These are phyloP conservation scores for Tribolium freemani DNA, from an alignment of 2,888 invertebrate genomes.

Conservation along the genomic window DNA sequence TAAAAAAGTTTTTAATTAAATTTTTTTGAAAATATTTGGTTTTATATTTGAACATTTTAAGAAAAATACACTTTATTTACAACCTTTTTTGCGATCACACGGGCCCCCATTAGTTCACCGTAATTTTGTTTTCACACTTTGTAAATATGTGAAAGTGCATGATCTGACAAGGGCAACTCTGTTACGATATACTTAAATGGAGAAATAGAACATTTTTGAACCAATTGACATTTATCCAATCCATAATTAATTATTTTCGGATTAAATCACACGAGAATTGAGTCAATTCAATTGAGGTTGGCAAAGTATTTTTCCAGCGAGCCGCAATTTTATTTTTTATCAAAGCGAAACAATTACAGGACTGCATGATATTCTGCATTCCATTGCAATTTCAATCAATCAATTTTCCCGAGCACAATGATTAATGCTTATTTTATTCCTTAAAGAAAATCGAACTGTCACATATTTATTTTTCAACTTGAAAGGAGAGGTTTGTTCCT, in stretches of 20 bases:
- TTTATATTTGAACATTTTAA: no score
- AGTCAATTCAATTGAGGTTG: no score
- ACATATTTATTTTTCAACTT: not conserved
- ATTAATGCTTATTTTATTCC: not conserved
- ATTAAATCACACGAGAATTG: not conserved
- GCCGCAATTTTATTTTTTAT: not conserved
- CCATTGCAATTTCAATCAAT: not conserved
- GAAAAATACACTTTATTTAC: no score
- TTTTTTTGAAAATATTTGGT: no score
- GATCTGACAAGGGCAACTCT: not conserved
- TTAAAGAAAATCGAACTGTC: not conserved
- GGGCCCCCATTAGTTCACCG: no score
- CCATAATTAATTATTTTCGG: not conserved
- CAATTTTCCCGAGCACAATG: not conserved
- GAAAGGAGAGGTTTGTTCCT: no score
- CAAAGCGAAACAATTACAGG: not conserved
- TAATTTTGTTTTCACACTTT: not conserved
- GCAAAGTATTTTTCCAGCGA: not conserved
- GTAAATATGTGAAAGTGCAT: not conserved
- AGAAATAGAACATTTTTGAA: not conserved
- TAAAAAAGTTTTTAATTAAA: no score
- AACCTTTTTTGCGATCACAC: no score
- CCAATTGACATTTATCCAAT: not conserved
- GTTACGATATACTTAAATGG: not conserved
- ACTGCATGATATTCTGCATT: not conserved